Percentiles rank a stretch among this genome's conserved stretches.
phyloP scores from a whole-genome alignment of 2,888 invertebrate genomes.

The Protophormia terraenovae region DNA sequence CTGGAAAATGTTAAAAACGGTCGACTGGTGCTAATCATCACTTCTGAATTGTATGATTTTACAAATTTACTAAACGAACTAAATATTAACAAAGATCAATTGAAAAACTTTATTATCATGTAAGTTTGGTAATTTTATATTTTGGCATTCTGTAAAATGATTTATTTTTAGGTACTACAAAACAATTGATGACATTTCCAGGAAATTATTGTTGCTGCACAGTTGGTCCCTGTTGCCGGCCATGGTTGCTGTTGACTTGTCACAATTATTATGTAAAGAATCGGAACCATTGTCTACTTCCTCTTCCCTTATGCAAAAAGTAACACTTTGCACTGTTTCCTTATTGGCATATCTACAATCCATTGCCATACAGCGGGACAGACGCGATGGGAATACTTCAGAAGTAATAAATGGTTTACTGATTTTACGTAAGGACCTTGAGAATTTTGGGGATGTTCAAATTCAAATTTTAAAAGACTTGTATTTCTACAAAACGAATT shows the following conservation, averaged over 20 bases:
- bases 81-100: slow-evolving; percentile 63
- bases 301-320: slow-evolving; percentile 24
- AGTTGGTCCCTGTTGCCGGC: slow-evolving; percentile 69
- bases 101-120: slow-evolving; percentile 68
- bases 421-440: slow-evolving; percentile 68
- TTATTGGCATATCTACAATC: slow-evolving; percentile 60
- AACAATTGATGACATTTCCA: slow-evolving; percentile 71
- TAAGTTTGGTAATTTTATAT: slow-evolving; percentile 17
- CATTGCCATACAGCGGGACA: slow-evolving; percentile 47
- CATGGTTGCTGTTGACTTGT: slow-evolving; percentile 73
- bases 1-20: slow-evolving; percentile 66
- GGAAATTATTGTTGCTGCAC: slow-evolving; percentile 70
- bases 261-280: slow-evolving; percentile 4
- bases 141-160: neutral
- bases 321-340: slow-evolving; percentile 58
- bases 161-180: slow-evolving; percentile 23
- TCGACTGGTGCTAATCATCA: slow-evolving; percentile 50
- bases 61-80: slow-evolving; percentile 34
- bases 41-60: slow-evolving; percentile 47
- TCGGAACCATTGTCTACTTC: neutral
- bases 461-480: slow-evolving; percentile 73
- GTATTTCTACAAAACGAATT: slow-evolving; percentile 71
- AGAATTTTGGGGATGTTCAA: slow-evolving; percentile 70
- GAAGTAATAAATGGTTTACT: slow-evolving; percentile 59
- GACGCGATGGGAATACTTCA: neutral